phyloP scores from a whole-genome alignment of 1,140 invertebrate genomes.

The Hyphantria cunea region DNA sequence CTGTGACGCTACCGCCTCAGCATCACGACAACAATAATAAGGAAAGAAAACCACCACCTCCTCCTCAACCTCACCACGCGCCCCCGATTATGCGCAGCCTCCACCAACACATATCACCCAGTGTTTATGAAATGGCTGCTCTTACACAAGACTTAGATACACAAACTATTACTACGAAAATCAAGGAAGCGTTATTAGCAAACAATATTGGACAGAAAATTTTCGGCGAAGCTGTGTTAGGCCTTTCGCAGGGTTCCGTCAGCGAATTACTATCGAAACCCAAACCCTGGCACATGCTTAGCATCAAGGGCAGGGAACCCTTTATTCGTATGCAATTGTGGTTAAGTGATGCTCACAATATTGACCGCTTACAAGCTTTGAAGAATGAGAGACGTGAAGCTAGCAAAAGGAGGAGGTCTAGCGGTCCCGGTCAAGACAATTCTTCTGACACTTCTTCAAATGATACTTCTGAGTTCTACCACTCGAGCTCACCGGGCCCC shows the following conservation, averaged over 20 bases:
- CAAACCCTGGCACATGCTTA: slow-evolving; percentile 99
- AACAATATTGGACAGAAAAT: slow-evolving; percentile 99
- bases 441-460: slow-evolving; percentile 93
- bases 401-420: slow-evolving; percentile 92
- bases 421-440: slow-evolving; percentile 91
- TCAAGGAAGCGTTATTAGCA: slow-evolving; percentile 97
- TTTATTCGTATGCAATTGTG: slow-evolving; percentile 99
- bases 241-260: slow-evolving; percentile 97
- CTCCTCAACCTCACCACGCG: slow-evolving; percentile 84
- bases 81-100: slow-evolving; percentile 86
- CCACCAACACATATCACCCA: slow-evolving; percentile 91
- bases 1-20: slow-evolving; percentile 82
- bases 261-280: slow-evolving; percentile 98
- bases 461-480: slow-evolving; percentile 94
- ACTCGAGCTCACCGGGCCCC: slow-evolving; percentile 90
- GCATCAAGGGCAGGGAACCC: slow-evolving; percentile 98
- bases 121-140: slow-evolving; percentile 97
- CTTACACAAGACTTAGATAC: slow-evolving; percentile 98
- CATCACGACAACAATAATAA: slow-evolving; percentile 82
- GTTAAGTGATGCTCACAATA: slow-evolving; percentile 96
- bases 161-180: slow-evolving; percentile 97
- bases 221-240: slow-evolving; percentile 97
- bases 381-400: slow-evolving; percentile 95
- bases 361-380: slow-evolving; percentile 92
- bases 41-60: slow-evolving; percentile 81